Evolutionary conservation across 2,797 vertebrate genomes (phyloP).

Genomic region (Hydrolagus colliei): DNA sequence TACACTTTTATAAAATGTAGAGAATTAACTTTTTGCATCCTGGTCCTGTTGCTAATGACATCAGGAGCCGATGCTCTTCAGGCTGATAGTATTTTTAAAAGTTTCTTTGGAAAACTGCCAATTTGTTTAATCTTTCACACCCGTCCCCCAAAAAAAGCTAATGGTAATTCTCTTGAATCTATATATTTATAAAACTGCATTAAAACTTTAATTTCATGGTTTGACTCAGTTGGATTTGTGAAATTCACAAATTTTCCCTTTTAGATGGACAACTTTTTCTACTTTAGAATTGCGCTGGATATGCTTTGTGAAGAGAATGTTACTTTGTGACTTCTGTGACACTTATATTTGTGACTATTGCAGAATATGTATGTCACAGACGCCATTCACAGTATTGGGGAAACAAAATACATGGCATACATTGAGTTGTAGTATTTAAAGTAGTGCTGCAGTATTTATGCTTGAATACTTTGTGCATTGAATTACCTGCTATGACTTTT

Average conservation of each 20-base stretch:
- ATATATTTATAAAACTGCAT: no score
- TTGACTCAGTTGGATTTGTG: no score
- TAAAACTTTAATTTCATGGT: no score
- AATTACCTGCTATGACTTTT: conserved; percentile 27
- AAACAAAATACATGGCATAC: conserved; percentile 55
- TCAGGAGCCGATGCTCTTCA: conserved; percentile 17
- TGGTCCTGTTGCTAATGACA: neutral
- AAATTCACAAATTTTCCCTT: conserved; percentile 51
- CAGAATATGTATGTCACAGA: conserved; percentile 42
- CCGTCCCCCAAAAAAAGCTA: no score
- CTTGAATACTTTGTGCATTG: neutral
- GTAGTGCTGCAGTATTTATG: conserved; percentile 59
- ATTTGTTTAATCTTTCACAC: no score
- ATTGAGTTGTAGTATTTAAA: conserved; percentile 65
- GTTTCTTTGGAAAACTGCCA: no score
- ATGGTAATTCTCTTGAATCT: no score
- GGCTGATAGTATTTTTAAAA: neutral
- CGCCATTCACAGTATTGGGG: conserved; percentile 56
- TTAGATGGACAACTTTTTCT: conserved; percentile 61
- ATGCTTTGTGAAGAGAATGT: conserved; percentile 69
- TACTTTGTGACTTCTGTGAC: conserved; percentile 59
- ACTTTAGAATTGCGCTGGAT: conserved; percentile 66
- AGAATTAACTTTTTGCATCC: neutral
- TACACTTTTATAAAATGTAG: neutral
- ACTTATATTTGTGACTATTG: conserved; percentile 63